These are phyloP conservation scores for Meandrusa payeni DNA, from an alignment of 2,888 invertebrate genomes.

Conservation along the genomic window DNA sequence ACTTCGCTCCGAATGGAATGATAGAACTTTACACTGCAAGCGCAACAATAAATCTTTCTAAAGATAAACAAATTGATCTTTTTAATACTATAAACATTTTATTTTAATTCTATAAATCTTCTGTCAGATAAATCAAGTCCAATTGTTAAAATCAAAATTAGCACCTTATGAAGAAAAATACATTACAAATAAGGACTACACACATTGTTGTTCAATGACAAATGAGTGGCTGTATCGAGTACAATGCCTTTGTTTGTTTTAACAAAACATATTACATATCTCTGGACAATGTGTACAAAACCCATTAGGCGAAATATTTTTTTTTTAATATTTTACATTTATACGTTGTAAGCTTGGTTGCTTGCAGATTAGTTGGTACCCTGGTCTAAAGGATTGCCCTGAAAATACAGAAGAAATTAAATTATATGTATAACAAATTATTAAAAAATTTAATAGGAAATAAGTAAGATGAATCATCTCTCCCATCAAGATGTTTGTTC, in stretches of 20 bases:
- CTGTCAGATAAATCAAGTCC: not conserved
- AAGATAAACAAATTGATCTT: not conserved
- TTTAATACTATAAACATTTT: too few species aligned
- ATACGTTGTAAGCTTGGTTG: not conserved
- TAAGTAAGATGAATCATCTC: too few species aligned
- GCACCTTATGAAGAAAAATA: too few species aligned
- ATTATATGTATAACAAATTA: not conserved
- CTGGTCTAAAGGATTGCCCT: constrained; percentile 50
- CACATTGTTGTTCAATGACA: too few species aligned
- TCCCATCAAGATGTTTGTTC: too few species aligned
- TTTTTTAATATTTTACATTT: too few species aligned
- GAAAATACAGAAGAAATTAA: constrained; percentile 37
- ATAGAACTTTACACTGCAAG: constrained; percentile 3
- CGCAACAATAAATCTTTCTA: not conserved
- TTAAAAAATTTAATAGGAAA: too few species aligned
- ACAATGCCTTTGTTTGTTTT: not conserved
- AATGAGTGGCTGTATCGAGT: not conserved
- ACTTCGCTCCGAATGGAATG: constrained; percentile 15
- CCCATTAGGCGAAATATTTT: too few species aligned
- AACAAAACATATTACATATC: not conserved
- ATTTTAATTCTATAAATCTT: too few species aligned
- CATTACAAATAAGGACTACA: too few species aligned
- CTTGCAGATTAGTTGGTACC: constrained; percentile 28
- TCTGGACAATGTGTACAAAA: not conserved
- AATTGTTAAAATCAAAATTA: constrained; percentile 7